Evolutionary conservation across 2,113 vertebrate genomes (phyloP).

Genomic region (Rana temporaria): DNA sequence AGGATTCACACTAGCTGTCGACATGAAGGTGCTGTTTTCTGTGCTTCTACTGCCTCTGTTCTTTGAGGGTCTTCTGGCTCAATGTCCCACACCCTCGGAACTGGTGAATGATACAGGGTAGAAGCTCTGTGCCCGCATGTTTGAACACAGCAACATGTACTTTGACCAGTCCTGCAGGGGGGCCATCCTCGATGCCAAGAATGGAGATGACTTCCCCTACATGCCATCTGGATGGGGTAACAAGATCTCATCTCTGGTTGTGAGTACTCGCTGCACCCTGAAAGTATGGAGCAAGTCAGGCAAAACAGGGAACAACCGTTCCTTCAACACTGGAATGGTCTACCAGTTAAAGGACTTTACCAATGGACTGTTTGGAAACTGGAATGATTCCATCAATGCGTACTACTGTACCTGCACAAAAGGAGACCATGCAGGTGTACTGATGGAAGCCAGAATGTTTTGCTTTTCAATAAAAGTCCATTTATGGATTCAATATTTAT

Average conservation of each 20-base stretch:
- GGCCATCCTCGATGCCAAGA: conserved; percentile 53
- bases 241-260: conserved; percentile 65
- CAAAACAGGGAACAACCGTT: conserved; percentile 62
- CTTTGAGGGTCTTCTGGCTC: conserved; percentile 55
- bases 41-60: conserved; percentile 10
- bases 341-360: conserved; percentile 63
- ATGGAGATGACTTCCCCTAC: conserved; percentile 61
- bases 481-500: background rate
- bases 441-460: background rate
- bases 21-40: conserved; percentile 26
- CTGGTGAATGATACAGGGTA: conserved; percentile 55
- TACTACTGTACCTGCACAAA: conserved; percentile 64
- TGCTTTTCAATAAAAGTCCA: background rate
- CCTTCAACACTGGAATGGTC: conserved; percentile 60
- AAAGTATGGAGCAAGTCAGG: conserved; percentile 65
- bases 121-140: conserved; percentile 66
- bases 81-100: conserved; percentile 57
- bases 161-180: conserved; percentile 65
- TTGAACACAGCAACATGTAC: conserved; percentile 62
- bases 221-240: conserved; percentile 61
- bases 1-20: background rate
- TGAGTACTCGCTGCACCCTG: conserved; percentile 59
- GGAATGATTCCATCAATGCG: conserved; percentile 65
- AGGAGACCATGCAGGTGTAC: background rate
- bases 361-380: conserved; percentile 64